Evolutionary conservation across 53 echinoderm and acorn worm species (phyloP), one percentile per base, ranked within the genome.

Genomic region (Paracentrotus lividus): DNA sequence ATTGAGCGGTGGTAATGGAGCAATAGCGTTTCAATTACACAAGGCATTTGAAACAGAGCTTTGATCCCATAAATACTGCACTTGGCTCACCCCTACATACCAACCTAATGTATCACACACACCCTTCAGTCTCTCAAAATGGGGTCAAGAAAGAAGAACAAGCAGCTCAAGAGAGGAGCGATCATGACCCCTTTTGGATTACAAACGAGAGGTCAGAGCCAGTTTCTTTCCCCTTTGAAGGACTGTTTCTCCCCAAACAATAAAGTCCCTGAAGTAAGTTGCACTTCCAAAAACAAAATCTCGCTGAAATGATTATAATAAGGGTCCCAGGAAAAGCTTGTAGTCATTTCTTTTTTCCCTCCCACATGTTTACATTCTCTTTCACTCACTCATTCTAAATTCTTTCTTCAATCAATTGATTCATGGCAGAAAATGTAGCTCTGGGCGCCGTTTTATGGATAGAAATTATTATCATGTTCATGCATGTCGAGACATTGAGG

Each of bases 261-360:
- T 85, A 51, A 49, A 18, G 51, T 85, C 85, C 49, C 51, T 49
- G 26, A 49, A 49, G 85, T 85, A 85, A 85, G 85, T 51, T 51
- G 72, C 40, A 26, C 47, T 85, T 85, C 45, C 85, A 14, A 85
- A n/a, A 85, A 51, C 85, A 85, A 51, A 85, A 47, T 85, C 85
- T 36, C 47, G 13, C 49, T 29, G n/a, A 85, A 49, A 36, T 49
- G n/a, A n/a, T n/a, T 49, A 85, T 85, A 85, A 72, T 72, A 72
- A 32, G 12, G 2, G 40, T 72, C 36, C 36, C 26, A 47, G 31
- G 49, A 85, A 51, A 85, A 51, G 31, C 84, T 85, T 85, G 47
- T 47, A 29, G 85, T 85, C 85, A 85, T 49, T 24, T 72, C 38
- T 72, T 40, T 69, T 69, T 72, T 40, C 72, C 72, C 72, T 72